Evolutionary conservation across 2,888 invertebrate species (phyloP).

Genomic region (Piscicola geometra): DNA sequence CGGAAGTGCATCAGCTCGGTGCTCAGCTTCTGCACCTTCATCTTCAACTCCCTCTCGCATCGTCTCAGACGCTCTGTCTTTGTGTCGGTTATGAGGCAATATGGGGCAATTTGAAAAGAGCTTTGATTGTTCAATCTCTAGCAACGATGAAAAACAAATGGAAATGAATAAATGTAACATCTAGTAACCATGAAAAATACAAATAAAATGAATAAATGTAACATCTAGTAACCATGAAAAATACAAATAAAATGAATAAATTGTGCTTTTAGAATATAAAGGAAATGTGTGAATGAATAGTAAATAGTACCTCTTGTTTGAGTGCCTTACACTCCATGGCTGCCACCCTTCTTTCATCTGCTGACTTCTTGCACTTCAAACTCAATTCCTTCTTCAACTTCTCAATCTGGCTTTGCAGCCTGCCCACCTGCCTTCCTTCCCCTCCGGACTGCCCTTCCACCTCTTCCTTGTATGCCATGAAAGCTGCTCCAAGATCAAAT

Average conservation of each 20-base stretch:
- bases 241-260: too few relatives aligned
- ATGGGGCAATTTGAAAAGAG: too few relatives aligned
- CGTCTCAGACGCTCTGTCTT: background rate
- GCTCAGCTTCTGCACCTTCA: background rate
- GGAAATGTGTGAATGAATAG: background rate
- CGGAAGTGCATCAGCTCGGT: background rate
- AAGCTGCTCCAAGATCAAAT: background rate
- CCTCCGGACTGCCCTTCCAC: background rate
- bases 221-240: too few relatives aligned
- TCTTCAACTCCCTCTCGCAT: slow-evolving; percentile 1
- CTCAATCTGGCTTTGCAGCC: background rate
- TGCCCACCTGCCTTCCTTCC: background rate
- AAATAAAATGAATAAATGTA: too few relatives aligned
- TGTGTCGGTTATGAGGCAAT: too few relatives aligned
- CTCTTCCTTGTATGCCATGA: background rate
- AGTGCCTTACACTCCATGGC: background rate
- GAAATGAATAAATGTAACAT: too few relatives aligned
- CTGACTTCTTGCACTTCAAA: background rate
- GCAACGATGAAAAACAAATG: too few relatives aligned
- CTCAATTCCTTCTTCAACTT: background rate
- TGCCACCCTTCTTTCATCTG: background rate
- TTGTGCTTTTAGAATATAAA: too few relatives aligned
- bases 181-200: too few relatives aligned
- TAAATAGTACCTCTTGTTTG: background rate
- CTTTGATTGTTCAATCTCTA: too few relatives aligned